phyloP scores from a whole-genome alignment of 2,797 vertebrate genomes.

The Clarias platycephalus region DNA sequence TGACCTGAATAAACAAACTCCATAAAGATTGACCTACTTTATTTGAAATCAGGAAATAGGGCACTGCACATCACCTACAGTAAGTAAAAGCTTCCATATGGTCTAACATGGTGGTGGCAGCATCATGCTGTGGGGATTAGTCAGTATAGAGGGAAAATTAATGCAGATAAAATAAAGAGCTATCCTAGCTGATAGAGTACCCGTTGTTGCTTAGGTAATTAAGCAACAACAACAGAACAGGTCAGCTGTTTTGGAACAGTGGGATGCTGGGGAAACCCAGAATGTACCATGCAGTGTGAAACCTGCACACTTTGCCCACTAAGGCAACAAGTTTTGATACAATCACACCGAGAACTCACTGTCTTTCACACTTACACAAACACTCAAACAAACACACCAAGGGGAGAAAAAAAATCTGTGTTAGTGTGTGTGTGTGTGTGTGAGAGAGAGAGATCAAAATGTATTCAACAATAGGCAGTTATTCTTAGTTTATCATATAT shows the following conservation, averaged over 20 bases:
- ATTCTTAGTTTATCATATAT: neutral
- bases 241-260: neutral
- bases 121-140: no score
- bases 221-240: no score
- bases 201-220: neutral
- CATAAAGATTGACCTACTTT: no score
- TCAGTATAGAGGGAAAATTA: no score
- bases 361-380: neutral
- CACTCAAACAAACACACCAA: neutral
- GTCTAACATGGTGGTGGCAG: no score
- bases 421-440: no score
- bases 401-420: neutral
- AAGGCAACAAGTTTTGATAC: neutral
- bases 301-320: constrained; percentile 1
- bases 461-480: neutral
- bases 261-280: constrained; percentile 1
- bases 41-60: no score
- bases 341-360: neutral
- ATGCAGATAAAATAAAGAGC: no score
- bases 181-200: neutral
- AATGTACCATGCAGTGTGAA: neutral
- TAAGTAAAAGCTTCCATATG: no score
- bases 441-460: neutral
- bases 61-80: no score
- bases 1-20: no score